Evolutionary conservation across 2,888 invertebrate species (phyloP).

Genomic region (Oithona nana): DNA sequence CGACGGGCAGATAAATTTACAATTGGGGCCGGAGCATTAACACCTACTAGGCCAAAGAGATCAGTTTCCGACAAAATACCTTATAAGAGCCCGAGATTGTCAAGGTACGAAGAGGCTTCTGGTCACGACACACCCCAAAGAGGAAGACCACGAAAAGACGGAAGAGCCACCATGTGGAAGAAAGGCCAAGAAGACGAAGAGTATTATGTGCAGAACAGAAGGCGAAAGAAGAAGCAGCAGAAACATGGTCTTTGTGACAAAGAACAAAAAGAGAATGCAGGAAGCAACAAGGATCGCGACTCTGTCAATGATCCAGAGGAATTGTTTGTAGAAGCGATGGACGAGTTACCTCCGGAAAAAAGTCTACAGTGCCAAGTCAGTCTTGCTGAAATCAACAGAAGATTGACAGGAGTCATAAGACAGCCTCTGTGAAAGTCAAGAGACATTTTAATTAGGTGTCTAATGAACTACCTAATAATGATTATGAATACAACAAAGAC

Average conservation of each 20-base stretch:
- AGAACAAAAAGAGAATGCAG: not conserved
- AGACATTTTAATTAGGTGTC: too few relatives aligned
- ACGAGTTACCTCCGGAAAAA: constrained; percentile 9
- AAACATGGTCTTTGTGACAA: not conserved
- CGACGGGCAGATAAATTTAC: not conserved
- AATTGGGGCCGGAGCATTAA: too few relatives aligned
- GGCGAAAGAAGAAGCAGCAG: not conserved
- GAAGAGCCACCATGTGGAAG: not conserved
- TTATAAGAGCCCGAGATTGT: not conserved
- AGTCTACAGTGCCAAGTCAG: constrained; percentile 5
- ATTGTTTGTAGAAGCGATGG: not conserved
- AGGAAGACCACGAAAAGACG: not conserved
- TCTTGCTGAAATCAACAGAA: constrained; percentile 15
- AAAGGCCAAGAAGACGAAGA: not conserved
- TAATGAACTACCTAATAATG: too few relatives aligned
- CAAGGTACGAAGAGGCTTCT: not conserved
- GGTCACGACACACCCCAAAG: not conserved
- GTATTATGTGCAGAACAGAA: not conserved
- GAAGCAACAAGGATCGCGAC: not conserved
- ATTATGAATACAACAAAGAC: too few relatives aligned
- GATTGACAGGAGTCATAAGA: constrained; percentile 4
- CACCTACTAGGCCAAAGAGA: too few relatives aligned
- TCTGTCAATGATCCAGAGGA: not conserved
- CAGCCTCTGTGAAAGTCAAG: too few relatives aligned
- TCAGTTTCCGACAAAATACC: not conserved